Percentiles rank a stretch among this genome's conserved stretches.
These are phyloP conservation scores for Anolis sagrei DNA, from an alignment of 2,113 vertebrate species.

Conservation along the genomic window DNA sequence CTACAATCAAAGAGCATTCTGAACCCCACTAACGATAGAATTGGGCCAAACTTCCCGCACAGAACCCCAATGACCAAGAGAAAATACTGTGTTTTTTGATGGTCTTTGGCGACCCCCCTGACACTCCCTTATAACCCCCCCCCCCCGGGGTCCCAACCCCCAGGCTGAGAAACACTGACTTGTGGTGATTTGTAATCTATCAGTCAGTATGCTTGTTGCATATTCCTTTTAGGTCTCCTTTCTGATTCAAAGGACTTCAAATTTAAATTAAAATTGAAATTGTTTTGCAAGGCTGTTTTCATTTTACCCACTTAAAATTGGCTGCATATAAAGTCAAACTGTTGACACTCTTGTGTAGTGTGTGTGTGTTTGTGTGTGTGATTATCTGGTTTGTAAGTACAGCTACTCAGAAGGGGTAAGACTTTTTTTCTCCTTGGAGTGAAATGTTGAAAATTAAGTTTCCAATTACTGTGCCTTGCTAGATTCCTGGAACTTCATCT, in stretches of 20 bases:
- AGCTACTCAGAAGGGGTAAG: background rate
- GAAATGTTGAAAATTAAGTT: conserved; percentile 30
- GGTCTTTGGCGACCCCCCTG: no score
- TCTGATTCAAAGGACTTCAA: background rate
- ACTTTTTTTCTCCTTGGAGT: conserved; percentile 25
- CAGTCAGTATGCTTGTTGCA: no score
- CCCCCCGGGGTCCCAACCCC: no score
- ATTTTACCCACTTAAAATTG: background rate
- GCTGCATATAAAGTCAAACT: background rate
- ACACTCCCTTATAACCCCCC: no score
- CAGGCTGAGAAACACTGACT: no score
- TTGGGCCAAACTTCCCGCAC: no score
- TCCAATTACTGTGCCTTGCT: conserved; percentile 38
- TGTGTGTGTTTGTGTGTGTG: background rate
- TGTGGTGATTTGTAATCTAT: background rate
- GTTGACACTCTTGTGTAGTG: no score
- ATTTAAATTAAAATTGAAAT: background rate
- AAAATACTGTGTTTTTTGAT: no score
- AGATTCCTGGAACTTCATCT: conserved; percentile 95
- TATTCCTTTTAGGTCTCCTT: background rate
- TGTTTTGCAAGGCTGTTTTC: background rate
- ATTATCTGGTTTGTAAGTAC: background rate
- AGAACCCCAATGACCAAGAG: no score
- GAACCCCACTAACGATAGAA: no score
- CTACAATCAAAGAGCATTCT: no score